phyloP scores from a whole-genome alignment of 2,888 invertebrate genomes.

The Oscheius sp. region DNA sequence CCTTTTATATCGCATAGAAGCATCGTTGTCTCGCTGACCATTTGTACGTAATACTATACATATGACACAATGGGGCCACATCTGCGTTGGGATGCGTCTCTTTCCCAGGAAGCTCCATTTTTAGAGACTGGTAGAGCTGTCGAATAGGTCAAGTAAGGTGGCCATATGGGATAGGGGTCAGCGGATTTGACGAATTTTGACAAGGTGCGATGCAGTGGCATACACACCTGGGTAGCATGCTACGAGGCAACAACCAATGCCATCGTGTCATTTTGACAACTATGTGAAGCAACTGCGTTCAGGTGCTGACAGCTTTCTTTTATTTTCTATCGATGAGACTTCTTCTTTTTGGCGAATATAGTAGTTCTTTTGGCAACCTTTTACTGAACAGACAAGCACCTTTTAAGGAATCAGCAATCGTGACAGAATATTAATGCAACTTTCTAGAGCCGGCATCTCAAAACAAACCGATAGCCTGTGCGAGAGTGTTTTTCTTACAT shows the following conservation, averaged over 20 bases:
- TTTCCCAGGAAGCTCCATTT: conserved; percentile 30
- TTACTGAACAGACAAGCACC: not conserved
- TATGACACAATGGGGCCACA: conserved; percentile 31
- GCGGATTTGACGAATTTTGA: conserved; percentile 17
- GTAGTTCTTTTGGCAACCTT: not conserved
- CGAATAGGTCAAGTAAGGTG: conserved; percentile 10
- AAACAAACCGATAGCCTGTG: no score
- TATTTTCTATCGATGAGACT: not conserved
- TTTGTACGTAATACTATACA: conserved; percentile 33
- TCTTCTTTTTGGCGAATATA: not conserved
- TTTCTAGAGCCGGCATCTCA: not conserved
- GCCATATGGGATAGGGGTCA: conserved; percentile 14
- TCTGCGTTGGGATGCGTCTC: conserved; percentile 17
- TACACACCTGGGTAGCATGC: conserved; percentile 19
- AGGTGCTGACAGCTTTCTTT: not conserved
- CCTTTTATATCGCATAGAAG: not conserved
- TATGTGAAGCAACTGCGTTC: not conserved
- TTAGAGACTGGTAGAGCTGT: conserved; percentile 7
- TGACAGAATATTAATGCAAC: not conserved
- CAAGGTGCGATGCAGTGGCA: conserved; percentile 19
- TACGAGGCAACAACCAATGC: not conserved
- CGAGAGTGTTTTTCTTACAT: no score
- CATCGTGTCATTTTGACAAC: not conserved
- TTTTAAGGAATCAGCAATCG: not conserved
- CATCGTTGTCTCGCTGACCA: conserved; percentile 6